Conservation (phyloP, 2,113 vertebrate species). For the Laterallus jamaicensis region DNA sequence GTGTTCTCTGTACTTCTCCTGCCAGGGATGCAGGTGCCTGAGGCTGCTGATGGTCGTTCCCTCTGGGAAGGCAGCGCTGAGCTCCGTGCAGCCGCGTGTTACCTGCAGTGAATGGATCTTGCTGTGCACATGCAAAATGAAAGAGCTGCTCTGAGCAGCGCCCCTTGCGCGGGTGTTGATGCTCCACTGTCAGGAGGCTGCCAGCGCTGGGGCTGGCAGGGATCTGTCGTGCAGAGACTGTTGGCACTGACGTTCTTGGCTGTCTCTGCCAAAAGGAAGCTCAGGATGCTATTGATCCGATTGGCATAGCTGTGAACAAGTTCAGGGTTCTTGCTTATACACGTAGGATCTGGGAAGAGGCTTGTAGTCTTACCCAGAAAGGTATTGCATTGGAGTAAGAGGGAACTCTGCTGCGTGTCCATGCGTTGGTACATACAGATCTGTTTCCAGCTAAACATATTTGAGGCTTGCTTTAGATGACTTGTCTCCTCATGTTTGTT, state of each 20-base stretch:
- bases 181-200: not conserved
- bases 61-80: not conserved
- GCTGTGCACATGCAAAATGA: not conserved
- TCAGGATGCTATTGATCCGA: not conserved
- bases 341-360: not conserved
- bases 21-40: not conserved
- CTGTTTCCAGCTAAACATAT: not conserved
- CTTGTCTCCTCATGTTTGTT: constrained; percentile 12
- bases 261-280: not conserved
- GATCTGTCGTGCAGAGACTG: not conserved
- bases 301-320: not conserved
- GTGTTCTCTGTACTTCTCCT: not conserved
- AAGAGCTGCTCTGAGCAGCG: not conserved
- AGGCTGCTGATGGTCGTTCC: not conserved
- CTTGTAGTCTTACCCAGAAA: not conserved
- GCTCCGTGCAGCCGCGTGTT: not conserved
- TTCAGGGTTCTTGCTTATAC: not conserved
- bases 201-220: not conserved
- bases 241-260: not conserved
- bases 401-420: not conserved
- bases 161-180: not conserved
- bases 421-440: not conserved
- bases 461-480: not conserved
- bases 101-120: not conserved
- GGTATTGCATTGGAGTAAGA: not conserved